These are phyloP conservation scores for Ptilodon capucinus DNA, from an alignment of 2,888 invertebrate species.

Conservation along the genomic window DNA sequence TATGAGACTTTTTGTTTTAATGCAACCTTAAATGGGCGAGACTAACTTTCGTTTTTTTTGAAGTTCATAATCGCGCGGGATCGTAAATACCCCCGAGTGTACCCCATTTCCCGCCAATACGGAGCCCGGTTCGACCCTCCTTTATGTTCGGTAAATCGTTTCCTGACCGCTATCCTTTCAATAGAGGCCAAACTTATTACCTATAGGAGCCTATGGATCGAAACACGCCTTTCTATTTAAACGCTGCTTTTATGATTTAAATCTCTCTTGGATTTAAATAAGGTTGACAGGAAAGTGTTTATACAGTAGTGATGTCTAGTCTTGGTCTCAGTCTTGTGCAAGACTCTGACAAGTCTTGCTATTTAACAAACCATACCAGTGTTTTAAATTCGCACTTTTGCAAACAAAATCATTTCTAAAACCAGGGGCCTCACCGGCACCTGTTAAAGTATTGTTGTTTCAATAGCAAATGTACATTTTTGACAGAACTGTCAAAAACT, in stretches of 20 bases:
- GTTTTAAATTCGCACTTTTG: too few species aligned
- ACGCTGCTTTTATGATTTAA: not conserved
- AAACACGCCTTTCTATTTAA: not conserved
- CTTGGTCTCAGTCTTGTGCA: too few species aligned
- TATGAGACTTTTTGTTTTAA: not conserved
- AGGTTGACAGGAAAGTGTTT: not conserved
- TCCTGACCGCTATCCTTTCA: conserved; percentile 41
- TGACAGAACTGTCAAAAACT: too few species aligned
- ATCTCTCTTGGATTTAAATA: not conserved
- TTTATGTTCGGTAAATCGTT: conserved; percentile 39
- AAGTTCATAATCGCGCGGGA: conserved; percentile 28
- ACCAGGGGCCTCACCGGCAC: too few species aligned
- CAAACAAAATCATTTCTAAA: too few species aligned
- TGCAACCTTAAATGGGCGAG: not conserved
- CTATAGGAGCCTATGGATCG: not conserved
- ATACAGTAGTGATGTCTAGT: too few species aligned
- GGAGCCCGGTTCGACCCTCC: conserved; percentile 18
- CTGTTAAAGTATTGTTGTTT: too few species aligned
- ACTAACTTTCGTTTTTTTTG: conserved; percentile 18
- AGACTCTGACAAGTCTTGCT: too few species aligned
- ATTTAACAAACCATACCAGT: too few species aligned
- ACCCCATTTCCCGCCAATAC: conserved; percentile 33
- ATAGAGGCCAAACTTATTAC: conserved; percentile 25
- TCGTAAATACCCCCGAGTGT: conserved; percentile 34
- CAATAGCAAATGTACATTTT: too few species aligned